Evolutionary conservation across 2,888 invertebrate genomes (phyloP).

Genomic region (Malachius bipustulatus): DNA sequence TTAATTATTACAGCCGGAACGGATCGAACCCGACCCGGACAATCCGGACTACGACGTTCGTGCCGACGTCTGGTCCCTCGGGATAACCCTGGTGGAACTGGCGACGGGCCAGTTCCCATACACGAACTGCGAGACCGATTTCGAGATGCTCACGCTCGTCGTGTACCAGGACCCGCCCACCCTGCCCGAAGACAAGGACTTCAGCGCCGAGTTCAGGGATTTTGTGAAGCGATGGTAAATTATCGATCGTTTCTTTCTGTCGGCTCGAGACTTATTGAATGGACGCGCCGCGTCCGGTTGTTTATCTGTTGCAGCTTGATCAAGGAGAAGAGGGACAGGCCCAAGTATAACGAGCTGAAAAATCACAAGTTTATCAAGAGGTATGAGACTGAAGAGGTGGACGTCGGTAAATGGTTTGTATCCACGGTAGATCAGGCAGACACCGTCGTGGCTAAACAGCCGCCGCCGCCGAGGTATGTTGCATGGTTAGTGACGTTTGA

Average conservation of each 20-base stretch:
- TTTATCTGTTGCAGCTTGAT: conserved; percentile 61
- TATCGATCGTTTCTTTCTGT: no score
- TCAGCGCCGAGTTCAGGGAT: conserved; percentile 74
- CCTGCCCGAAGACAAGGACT: conserved; percentile 64
- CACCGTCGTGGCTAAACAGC: conserved; percentile 26
- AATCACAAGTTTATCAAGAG: conserved; percentile 79
- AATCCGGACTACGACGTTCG: conserved; percentile 96
- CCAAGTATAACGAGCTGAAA: conserved; percentile 85
- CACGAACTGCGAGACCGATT: conserved; percentile 90
- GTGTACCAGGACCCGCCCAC: conserved; percentile 81
- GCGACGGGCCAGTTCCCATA: conserved; percentile 95
- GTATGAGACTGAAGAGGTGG: conserved; percentile 58
- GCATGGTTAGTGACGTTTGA: conserved; percentile 35
- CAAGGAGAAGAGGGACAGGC: conserved; percentile 86
- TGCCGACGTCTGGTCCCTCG: conserved; percentile 98
- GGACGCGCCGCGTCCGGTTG: no score
- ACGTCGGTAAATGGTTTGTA: conserved; percentile 78
- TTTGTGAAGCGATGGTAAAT: conserved; percentile 85
- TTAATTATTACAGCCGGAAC: conserved; percentile 66
- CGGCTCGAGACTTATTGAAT: no score
- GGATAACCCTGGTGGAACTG: conserved; percentile 90
- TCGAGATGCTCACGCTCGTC: conserved; percentile 87
- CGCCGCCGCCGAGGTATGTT: conserved; percentile 40
- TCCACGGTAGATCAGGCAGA: conserved; percentile 43
- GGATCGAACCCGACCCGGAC: conserved; percentile 88